Base-by-base conservation (phyloP, 2,797 vertebrate species). In the Rhinogobio ventralis region DNA sequence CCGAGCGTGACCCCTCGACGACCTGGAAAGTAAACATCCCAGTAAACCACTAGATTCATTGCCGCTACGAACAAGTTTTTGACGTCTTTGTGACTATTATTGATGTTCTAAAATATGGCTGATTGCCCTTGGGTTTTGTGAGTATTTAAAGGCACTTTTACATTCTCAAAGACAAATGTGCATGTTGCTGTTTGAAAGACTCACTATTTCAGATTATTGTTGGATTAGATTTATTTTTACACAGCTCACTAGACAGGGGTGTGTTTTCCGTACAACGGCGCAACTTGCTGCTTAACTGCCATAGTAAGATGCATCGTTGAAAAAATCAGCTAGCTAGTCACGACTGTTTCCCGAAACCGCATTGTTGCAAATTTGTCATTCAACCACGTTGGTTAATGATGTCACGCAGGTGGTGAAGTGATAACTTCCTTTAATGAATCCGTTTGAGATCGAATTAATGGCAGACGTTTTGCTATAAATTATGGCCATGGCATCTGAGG, bases 1-100 rank as follows among this genome's bases (percentile, higher is more conserved):
- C 98, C 96, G 88, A 99, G 93, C 0, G 97, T 99, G 86, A 99
- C 97, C 20, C 97, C 97, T 64, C 97, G 97, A 8, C 97, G 97
- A 94, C 97, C 98, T 99, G 92, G 60, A 92, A 93, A 91, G 83
- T 88, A 88, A 91, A 92, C 87, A 92, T 7, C 55, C 11, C 49
- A 17, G 77, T 42, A 66, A 66, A 69, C 49, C 67, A 14, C 51
- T 7, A 17, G 64, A 69, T 69, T 72, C n/a, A 81, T 64, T 28
- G 17, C 62, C 3, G 1, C 17, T 3, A 5, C 68, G 1, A 69
- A 60, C 36, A 69, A 60, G 66, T 36, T 83, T 74, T 64, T 36
- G 60, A 68, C 23, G 1, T 62, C 7, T 72, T 45, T 39, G 25
- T 82, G 28, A 20, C 57, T 49, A 33, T 73, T 64, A 66, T 39